Evolutionary conservation across 2,797 vertebrate genomes (phyloP).

Genomic region (Sebastes paucispinis): DNA sequence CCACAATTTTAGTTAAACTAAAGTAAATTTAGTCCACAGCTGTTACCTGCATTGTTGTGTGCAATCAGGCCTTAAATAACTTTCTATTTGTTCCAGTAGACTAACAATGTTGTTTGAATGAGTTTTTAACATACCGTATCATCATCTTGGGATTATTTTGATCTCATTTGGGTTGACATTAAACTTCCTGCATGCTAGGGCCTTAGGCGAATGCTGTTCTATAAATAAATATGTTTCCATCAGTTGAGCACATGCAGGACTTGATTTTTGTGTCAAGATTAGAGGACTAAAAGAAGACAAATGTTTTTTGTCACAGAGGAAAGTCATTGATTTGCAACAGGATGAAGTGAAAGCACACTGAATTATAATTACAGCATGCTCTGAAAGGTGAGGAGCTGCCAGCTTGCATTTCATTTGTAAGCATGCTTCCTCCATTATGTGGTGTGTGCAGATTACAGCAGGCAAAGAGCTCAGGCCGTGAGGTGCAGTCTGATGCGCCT

Average conservation of each 20-base stretch:
- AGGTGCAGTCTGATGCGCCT: constrained; percentile 6
- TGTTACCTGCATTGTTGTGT: not conserved
- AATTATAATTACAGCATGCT: constrained; percentile 37
- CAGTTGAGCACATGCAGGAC: not conserved
- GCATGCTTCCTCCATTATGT: constrained; percentile 15
- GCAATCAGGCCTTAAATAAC: not conserved
- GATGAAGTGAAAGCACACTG: constrained; percentile 30
- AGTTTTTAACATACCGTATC: not conserved
- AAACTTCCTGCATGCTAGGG: not conserved
- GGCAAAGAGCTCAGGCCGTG: not conserved
- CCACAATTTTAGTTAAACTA: not conserved
- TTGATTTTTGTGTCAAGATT: constrained; percentile 15
- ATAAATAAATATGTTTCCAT: not conserved
- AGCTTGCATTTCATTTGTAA: constrained; percentile 31
- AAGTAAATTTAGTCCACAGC: not conserved
- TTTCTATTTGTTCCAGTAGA: not conserved
- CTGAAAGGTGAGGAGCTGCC: constrained; percentile 42
- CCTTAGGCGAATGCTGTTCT: not conserved
- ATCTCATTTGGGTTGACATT: constrained; percentile 14
- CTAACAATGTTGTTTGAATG: not conserved
- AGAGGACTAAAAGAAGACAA: constrained; percentile 19
- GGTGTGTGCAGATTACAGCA: constrained; percentile 1
- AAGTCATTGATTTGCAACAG: constrained; percentile 37
- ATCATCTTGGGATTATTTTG: not conserved
- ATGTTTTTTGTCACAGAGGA: constrained; percentile 11